Evolutionary conservation across 2,797 vertebrate species (phyloP).

Genomic region (Channallabes apus): DNA sequence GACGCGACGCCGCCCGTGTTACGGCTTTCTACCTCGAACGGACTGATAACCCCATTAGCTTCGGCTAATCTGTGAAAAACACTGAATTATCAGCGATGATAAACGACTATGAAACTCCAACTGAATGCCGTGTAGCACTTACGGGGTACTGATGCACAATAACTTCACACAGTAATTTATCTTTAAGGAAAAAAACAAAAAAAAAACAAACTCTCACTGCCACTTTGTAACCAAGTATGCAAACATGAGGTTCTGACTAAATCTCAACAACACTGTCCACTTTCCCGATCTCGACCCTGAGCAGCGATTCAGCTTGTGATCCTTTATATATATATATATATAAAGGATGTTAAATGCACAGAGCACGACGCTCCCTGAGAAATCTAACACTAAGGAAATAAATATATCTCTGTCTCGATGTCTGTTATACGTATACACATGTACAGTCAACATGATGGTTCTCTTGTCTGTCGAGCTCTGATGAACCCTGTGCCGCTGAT

Average conservation of each 20-base stretch:
- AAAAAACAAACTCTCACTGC: constrained; percentile 33
- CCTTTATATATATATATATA: not conserved
- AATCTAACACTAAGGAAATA: constrained; percentile 34
- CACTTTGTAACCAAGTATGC: constrained; percentile 47
- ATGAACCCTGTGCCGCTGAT: constrained; percentile 62
- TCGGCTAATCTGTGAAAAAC: constrained; percentile 2
- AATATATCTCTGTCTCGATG: not conserved
- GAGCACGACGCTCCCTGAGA: not conserved
- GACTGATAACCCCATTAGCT: constrained; percentile 12
- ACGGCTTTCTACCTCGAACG: constrained; percentile 49
- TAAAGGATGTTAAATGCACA: not conserved
- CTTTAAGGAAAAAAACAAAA: not conserved
- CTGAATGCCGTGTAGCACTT: constrained; percentile 40
- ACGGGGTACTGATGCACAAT: constrained; percentile 40
- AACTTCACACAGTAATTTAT: constrained; percentile 25
- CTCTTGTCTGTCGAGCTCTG: not conserved
- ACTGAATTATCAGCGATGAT: constrained; percentile 14
- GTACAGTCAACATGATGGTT: not conserved
- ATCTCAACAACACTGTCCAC: constrained; percentile 4
- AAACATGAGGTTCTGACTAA: constrained; percentile 16
- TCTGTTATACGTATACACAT: not conserved
- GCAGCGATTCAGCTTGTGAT: not conserved
- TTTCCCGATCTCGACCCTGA: not conserved
- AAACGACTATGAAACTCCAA: constrained; percentile 22
- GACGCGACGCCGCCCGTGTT: constrained; percentile 2